These are phyloP conservation scores for Nannobrachium achirus DNA, from an alignment of 2,113 vertebrate species.

Conservation along the genomic window DNA sequence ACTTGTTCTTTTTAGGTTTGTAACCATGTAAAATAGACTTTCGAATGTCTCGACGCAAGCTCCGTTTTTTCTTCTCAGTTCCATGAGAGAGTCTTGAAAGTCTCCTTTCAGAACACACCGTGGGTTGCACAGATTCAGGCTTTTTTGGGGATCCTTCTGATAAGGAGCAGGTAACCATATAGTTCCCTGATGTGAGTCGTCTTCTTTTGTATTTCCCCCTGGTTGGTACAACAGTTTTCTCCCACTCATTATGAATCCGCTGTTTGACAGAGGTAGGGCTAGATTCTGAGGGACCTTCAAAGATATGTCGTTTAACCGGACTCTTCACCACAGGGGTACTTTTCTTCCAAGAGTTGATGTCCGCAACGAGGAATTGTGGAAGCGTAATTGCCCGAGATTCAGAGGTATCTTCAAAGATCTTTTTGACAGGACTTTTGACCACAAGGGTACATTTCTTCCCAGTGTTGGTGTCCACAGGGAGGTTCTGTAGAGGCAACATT, in stretches of 20 bases:
- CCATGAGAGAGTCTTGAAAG: background rate
- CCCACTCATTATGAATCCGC: constrained; percentile 48
- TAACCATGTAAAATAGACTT: background rate
- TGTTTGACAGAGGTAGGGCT: constrained; percentile 26
- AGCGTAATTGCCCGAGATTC: constrained; percentile 7
- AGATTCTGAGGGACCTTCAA: too few species aligned
- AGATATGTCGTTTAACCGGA: constrained; percentile 41
- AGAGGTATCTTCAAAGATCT: background rate
- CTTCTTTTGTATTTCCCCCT: background rate
- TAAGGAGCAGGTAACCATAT: background rate
- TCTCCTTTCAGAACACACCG: background rate
- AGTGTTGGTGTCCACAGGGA: too few species aligned
- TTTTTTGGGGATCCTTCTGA: background rate
- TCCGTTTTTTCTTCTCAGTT: background rate
- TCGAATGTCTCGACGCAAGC: background rate
- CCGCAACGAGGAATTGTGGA: constrained; percentile 55
- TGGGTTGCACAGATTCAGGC: fast-evolving
- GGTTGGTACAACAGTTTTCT: constrained; percentile 25
- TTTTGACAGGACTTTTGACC: too few species aligned
- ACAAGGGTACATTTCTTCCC: too few species aligned
- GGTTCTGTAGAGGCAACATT: too few species aligned
- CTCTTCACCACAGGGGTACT: background rate
- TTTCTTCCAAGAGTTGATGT: constrained; percentile 15
- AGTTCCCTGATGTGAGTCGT: background rate
- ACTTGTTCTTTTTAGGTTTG: background rate